Evolutionary conservation across 1,140 invertebrate species (phyloP).

Genomic region (Agrypnia vestita): DNA sequence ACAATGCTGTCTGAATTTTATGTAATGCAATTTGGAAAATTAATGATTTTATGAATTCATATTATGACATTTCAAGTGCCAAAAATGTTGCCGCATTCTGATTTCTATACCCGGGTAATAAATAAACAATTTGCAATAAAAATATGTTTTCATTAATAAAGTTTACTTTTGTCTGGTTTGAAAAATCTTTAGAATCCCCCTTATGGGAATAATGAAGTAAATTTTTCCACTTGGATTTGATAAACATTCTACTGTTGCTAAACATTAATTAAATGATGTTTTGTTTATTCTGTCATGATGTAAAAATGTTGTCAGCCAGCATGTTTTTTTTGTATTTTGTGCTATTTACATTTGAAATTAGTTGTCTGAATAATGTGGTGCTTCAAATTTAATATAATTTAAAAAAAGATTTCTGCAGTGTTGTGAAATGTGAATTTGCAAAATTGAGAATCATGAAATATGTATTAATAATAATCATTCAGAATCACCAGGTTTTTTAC

Average conservation of each 20-base stretch:
- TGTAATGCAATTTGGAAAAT: conserved; percentile 6
- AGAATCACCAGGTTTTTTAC: conserved; percentile 16
- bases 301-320: no score
- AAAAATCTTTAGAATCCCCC: no score
- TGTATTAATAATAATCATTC: not conserved
- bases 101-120: not conserved
- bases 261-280: no score
- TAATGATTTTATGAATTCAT: not conserved
- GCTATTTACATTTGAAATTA: conserved; percentile 7
- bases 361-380: conserved; percentile 6
- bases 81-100: conserved; percentile 14
- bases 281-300: no score
- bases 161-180: no score
- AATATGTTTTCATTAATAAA: no score
- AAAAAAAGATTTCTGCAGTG: not conserved
- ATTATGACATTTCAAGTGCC: conserved; percentile 22
- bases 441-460: conserved; percentile 15
- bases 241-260: no score
- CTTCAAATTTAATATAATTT: conserved; percentile 12
- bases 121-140: no score
- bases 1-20: conserved; percentile 11
- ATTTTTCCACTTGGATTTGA: no score
- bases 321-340: no score
- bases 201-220: no score
- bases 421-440: conserved; percentile 22